Base-by-base conservation (phyloP, 2,797 vertebrate genomes). In the Alosa sapidissima region DNA sequence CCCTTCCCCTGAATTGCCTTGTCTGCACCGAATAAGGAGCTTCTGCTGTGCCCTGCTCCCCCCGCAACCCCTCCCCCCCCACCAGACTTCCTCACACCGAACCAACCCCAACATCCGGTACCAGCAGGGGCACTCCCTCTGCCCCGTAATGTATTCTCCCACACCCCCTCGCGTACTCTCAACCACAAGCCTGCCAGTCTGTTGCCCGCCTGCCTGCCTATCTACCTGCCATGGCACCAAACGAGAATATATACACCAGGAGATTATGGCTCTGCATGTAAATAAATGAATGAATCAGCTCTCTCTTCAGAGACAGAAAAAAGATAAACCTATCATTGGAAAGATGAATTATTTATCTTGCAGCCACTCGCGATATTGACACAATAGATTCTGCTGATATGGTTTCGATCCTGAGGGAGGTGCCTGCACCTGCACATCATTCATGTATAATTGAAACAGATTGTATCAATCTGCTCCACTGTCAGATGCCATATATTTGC, bases 371-470 rank as follows among this genome's bases (percentile, higher is more conserved):
- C 84, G 24, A 81, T 52, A 85, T 83, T 85, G 33, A 81, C 81
- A 36, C 75, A 84, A 84, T 84, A 81, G 84, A 84, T 84, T 88
- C 87, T 68, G 85, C 54, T 82, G 85, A 86, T 85, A 62, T 41
- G n/a, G 72, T 90, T 91, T 87, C 68, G 84, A 88, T 90, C 58
- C 5, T 55, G 11, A 14, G 49, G 86, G 85, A 89, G 86, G 89
- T 45, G 47, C 84, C 83, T 85, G 86, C 84, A 89, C 81, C 88
- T 89, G 88, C 68, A 84, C 83, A 86, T 88, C 82, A 87, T 90
- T 90, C 84, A 84, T 87, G 84, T 48, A 58, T 88, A 87, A 91
- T 87, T 86, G 89, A 90, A 92, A 90, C 86, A 19, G 84, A 88
- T 81, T 86, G 68, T 89, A 91, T 90, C 75, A 88, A 83, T 81